Conservation (phyloP, 2,113 vertebrate species). For the Sapayoa aenigma region DNA sequence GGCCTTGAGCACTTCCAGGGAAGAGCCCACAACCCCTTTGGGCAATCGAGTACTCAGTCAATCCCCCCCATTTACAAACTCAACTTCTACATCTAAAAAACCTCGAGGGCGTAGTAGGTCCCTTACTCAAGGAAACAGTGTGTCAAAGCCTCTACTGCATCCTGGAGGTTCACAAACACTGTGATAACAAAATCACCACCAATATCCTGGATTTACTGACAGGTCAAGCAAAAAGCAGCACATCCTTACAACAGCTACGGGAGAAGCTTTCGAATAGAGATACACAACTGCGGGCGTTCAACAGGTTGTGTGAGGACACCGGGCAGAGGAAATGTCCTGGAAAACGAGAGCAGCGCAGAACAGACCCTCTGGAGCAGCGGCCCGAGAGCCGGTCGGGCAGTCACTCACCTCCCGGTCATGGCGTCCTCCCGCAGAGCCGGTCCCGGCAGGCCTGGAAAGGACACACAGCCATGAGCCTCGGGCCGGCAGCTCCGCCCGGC, state of each 20-base stretch:
- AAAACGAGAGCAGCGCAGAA: not conserved
- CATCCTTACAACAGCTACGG: accelerated
- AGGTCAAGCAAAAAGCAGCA: accelerated
- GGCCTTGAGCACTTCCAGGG: not conserved
- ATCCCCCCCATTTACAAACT: not conserved
- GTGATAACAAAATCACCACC: accelerated
- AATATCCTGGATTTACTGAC: accelerated
- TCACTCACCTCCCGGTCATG: slow-evolving; percentile 91
- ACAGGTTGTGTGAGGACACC: accelerated
- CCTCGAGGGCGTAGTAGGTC: accelerated
- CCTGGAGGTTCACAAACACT: not conserved
- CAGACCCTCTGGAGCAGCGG: not conserved
- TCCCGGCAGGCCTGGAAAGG: slow-evolving; percentile 75
- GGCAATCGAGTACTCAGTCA: not conserved
- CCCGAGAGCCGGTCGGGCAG: not conserved
- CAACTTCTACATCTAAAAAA: accelerated
- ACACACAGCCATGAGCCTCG: not conserved
- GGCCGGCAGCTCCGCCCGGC: not conserved
- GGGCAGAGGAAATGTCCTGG: not conserved
- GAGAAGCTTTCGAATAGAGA: accelerated
- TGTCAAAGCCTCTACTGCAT: not conserved
- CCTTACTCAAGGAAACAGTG: accelerated
- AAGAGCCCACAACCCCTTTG: not conserved
- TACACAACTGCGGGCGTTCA: accelerated
- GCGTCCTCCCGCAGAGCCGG: slow-evolving; percentile 68